Evolutionary conservation across 2,888 invertebrate species (phyloP), one percentile per base, ranked within the genome.

Genomic region (Lomographa bimaculata): DNA sequence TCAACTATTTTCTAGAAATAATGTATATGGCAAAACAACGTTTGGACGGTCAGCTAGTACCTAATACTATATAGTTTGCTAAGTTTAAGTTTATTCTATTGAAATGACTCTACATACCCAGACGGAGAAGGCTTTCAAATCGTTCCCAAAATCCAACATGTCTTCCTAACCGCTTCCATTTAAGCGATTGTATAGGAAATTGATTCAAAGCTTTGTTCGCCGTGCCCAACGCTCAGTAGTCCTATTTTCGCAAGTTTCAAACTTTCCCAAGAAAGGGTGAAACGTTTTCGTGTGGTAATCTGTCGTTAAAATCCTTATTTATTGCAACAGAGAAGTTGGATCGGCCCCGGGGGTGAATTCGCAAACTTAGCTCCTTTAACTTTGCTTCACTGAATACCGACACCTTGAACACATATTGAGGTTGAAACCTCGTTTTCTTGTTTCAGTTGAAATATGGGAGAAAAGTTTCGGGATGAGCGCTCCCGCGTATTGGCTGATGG

Each of bases 221-320:
- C 53, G 51, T 56, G 52, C 50, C 51, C 57, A 60, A 54, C 51
- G 59, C 45, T 56, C 49, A 50, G 60, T 54, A 61, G 69, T 71
- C 57, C 71, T 63, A 74, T 79, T 80, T 71, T 69, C 70, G 64
- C 64, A 82, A 58, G 76, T 82, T 78, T 59, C 63, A 54, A 80
- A 81, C 72, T 82, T 79, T 69, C 61, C 58, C 59, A 68, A 73
- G 76, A 71, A 79, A 77, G 79, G 82, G 80, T 76, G 72, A 78
- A 78, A 78, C 79, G 78, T 77, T 80, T 81, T 82, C 75, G 75
- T 77, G 76, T 76, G 84, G 85, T 83, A 86, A 86, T 86, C 86
- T 86, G 86, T 86, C 85, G 82, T 81, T 84, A 82, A 86, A 86
- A 86, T 86, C 86, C 86, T 86, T 86, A 86, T 86, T 86, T 86